Conservation (phyloP, 2,888 invertebrate species). For the Eupithecia dodoneata region DNA sequence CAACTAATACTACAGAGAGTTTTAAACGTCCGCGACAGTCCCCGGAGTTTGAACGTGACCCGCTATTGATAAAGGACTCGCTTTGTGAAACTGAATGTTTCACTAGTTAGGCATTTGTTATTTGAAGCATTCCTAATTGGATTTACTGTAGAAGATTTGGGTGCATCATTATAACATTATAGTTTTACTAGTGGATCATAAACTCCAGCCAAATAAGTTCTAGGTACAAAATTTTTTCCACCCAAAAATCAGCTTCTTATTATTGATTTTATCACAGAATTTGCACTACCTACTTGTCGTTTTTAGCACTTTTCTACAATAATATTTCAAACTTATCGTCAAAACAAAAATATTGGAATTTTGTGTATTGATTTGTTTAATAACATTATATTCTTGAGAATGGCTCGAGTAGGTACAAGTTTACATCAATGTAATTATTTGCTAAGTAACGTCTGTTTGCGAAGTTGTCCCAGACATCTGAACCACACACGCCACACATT, state of each 20-base stretch:
- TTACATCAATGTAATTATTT: conserved; percentile 10
- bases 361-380: too few relatives aligned
- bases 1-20: conserved; percentile 60
- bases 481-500: conserved; percentile 35
- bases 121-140: conserved; percentile 26
- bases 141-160: not conserved
- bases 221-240: too few relatives aligned
- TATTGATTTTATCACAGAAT: too few relatives aligned
- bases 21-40: conserved; percentile 72
- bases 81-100: conserved; percentile 41
- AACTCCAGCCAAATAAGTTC: too few relatives aligned
- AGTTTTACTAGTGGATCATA: not conserved
- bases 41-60: conserved; percentile 63
- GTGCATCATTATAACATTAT: not conserved
- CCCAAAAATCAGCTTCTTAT: too few relatives aligned
- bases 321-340: too few relatives aligned
- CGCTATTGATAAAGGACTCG: conserved; percentile 58
- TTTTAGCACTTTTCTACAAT: too few relatives aligned
- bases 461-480: conserved; percentile 32
- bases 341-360: too few relatives aligned
- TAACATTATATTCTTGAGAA: too few relatives aligned
- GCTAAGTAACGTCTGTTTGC: conserved; percentile 22
- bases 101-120: conserved; percentile 35
- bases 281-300: too few relatives aligned
- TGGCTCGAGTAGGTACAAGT: not conserved